These are phyloP conservation scores for Ceratosolen fusciceps DNA, from an alignment of 1,140 invertebrate genomes.

Conservation along the genomic window DNA sequence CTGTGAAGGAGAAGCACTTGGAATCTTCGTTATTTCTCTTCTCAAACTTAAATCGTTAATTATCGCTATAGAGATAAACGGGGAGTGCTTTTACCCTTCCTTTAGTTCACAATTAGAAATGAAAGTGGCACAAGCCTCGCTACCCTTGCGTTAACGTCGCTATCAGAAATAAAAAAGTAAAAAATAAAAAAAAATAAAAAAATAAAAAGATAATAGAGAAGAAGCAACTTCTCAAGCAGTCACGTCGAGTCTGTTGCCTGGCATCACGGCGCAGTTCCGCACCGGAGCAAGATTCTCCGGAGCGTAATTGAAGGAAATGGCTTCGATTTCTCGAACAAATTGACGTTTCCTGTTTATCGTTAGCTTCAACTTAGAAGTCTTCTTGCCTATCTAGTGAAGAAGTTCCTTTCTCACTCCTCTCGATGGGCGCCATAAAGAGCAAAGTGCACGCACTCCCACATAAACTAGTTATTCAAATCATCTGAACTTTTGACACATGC, in stretches of 20 bases:
- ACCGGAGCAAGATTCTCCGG: background rate
- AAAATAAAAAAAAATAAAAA: too few species aligned
- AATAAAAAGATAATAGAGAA: too few species aligned
- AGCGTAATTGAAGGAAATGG: slow-evolving; percentile 42
- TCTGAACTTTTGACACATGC: slow-evolving; percentile 13
- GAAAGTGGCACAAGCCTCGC: background rate
- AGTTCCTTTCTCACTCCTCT: background rate
- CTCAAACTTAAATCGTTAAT: background rate
- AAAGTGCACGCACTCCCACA: background rate
- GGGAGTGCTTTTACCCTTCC: background rate
- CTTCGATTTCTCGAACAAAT: slow-evolving; percentile 19
- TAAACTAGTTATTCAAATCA: slow-evolving; percentile 6
- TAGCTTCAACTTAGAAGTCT: slow-evolving; percentile 13
- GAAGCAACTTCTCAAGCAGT: background rate
- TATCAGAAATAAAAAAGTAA: slow-evolving; percentile 12
- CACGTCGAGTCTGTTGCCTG: background rate
- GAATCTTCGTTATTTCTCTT: background rate
- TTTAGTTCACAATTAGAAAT: slow-evolving; percentile 3
- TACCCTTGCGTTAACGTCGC: background rate
- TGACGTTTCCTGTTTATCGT: slow-evolving; percentile 43
- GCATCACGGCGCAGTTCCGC: background rate
- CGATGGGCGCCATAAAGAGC: background rate
- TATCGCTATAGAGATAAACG: slow-evolving; percentile 3
- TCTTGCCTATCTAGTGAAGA: slow-evolving; percentile 4
- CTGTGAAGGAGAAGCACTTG: background rate